Evolutionary conservation across 1,140 invertebrate genomes (phyloP), one percentile per base, ranked within the genome.

Genomic region (Drosophila paulistorum): DNA sequence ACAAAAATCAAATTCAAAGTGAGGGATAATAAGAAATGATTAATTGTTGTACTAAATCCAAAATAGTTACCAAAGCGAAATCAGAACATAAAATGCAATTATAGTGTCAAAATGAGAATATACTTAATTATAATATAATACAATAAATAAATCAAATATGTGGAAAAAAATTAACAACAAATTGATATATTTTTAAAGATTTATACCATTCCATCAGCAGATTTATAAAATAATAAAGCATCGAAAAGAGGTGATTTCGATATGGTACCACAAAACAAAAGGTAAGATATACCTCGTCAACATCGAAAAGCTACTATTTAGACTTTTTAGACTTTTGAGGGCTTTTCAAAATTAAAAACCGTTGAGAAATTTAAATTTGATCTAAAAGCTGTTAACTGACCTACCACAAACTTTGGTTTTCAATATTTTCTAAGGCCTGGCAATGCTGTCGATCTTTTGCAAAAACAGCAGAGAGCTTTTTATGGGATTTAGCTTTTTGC

Each of bases 31-130:
- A 66, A 54, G n/a, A 59, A 65, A 71, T 51, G 4, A 51, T 51
- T 23, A 89, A 65, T 87, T 86, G 79, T 89, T 84, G 80, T 84
- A 90, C 45, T 51, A 84, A 89, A 90, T 77, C 79, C 84, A 62
- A 89, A 87, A 84, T 84, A 80, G 45, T 51, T 51, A 51, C 45
- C 45, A 51, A 51, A 51, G 67, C 72, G 77, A 73, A 78, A 80
- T 35, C 60, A 45, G 65, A 74, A 63, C 74, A 71, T 63, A 71
- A 80, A 80, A 74, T 73, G 77, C 84, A 89, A 89, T 90, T 90
- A 80, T 79, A 89, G 85, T 83, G 77, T 87, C 85, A 84, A 90
- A 77, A 69, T 20, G 51, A 90, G 84, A 79, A 67, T 72, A 79
- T 79, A 58, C 61, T 78, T 67, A 78, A 61, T 82, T 83, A 65